Percentiles rank a stretch among this genome's conserved stretches.
Conservation (phyloP, 2,797 vertebrate species). For the Ctenopoma kingsleyae region DNA sequence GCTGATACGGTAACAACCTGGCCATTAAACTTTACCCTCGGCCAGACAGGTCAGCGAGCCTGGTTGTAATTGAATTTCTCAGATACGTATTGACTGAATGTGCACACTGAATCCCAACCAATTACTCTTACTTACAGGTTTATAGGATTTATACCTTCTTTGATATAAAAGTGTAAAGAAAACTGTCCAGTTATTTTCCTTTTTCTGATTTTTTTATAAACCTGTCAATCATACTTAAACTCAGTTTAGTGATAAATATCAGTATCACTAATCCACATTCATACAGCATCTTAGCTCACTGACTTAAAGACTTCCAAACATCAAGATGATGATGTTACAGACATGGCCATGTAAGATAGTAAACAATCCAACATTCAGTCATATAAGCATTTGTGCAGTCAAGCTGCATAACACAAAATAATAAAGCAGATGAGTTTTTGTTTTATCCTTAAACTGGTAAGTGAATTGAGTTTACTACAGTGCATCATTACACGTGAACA, state of each 20-base stretch:
- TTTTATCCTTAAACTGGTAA: not conserved
- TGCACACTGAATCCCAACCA: constrained; percentile 1
- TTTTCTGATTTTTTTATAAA: too few relatives aligned
- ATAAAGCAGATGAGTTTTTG: not conserved
- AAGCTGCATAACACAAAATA: not conserved
- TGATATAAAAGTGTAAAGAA: too few relatives aligned
- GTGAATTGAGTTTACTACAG: not conserved
- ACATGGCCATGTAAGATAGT: too few relatives aligned
- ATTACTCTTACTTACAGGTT: too few relatives aligned
- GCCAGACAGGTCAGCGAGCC: constrained; percentile 41
- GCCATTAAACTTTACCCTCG: constrained; percentile 50
- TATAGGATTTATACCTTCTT: too few relatives aligned
- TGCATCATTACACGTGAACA: not conserved
- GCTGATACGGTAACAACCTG: constrained; percentile 42
- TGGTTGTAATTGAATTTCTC: constrained; percentile 55
- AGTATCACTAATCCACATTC: too few relatives aligned
- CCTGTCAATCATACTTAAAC: too few relatives aligned
- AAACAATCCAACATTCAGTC: not conserved
- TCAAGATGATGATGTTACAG: too few relatives aligned
- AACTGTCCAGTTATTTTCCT: too few relatives aligned
- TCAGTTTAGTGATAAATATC: too few relatives aligned
- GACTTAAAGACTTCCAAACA: too few relatives aligned
- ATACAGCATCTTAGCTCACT: too few relatives aligned
- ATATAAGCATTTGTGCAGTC: not conserved
- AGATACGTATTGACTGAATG: constrained; percentile 29